Evolutionary conservation across 2,797 vertebrate species (phyloP).

Genomic region (Microcaecilia unicolor): DNA sequence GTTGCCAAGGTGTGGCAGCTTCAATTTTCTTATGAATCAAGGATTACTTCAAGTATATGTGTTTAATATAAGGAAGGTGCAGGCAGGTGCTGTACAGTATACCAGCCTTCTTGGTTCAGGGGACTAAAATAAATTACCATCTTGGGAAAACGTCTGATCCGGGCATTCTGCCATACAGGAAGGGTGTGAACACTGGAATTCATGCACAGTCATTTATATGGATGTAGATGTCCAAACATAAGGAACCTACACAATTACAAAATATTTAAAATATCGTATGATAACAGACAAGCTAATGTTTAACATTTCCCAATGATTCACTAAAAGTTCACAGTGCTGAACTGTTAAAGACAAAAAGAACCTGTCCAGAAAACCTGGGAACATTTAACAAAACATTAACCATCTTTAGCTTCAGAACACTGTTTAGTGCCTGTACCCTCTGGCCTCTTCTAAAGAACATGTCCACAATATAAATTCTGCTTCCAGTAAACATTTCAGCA

Average conservation of each 20-base stretch:
- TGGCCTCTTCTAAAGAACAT: too few species aligned
- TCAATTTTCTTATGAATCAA: slow-evolving; percentile 11
- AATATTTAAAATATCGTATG: too few species aligned
- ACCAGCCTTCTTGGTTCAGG: slow-evolving; percentile 47
- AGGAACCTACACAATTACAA: too few species aligned
- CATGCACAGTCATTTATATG: neutral
- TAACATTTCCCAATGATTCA: too few species aligned
- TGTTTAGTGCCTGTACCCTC: too few species aligned
- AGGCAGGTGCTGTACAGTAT: slow-evolving; percentile 48
- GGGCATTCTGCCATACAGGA: slow-evolving; percentile 55
- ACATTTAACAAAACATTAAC: too few species aligned
- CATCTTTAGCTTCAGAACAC: too few species aligned
- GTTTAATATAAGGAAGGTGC: slow-evolving; percentile 56
- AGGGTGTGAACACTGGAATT: slow-evolving; percentile 36
- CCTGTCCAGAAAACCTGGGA: too few species aligned
- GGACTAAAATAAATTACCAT: slow-evolving; percentile 54
- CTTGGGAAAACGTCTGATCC: slow-evolving; percentile 43
- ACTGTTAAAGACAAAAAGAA: too few species aligned
- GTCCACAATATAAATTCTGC: too few species aligned
- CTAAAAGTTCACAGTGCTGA: too few species aligned
- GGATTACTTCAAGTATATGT: slow-evolving; percentile 11
- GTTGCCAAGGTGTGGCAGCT: slow-evolving; percentile 20
- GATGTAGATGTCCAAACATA: slow-evolving; percentile 24
- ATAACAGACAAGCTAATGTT: too few species aligned
- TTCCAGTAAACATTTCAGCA: slow-evolving; percentile 38